Base-by-base conservation (phyloP, 2,797 vertebrate species). In the Cirrhinus mrigala region DNA sequence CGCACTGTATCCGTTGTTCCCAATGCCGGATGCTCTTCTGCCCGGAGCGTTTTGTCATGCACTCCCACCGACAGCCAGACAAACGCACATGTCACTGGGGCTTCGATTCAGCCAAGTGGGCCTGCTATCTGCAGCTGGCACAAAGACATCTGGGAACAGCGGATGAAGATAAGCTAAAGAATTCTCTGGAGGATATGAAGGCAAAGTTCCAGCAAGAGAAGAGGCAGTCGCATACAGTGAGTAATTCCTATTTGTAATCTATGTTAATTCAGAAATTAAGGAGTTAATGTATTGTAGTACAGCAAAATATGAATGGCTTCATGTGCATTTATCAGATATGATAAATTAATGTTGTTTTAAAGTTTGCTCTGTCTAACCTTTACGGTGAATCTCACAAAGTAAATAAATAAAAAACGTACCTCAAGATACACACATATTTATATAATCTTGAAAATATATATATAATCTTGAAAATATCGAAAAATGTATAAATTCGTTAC, bases 81-180 rank as follows among this genome's bases (percentile, higher is more conserved):
- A 99, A 99, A 95, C 96, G 98, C 92, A 99, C 98, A 90, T 99
- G 98, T 92, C 98, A 99, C 92, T 99, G 98, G 98, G 98, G 98
- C 62, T 99, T 99, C 91, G 98, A 99, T 88, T 99, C 98, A 0
- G 97, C 97, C 92, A 99, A 98, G 92, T 99, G 98, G 98, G 97
- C 97, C 88, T 98, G 97, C 93, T 99, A 99, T 93, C 95, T 99
- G 91, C 98, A 98, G 73, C 96, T 99, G 54, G 97, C 96, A 92
- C 96, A 97, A 91, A 98, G 98, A 94, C 97, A 98, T 93, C 88
- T 96, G 73, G 97, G 96, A 75, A 96, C 95, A 0, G 91, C 95
- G 0, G 97, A 98, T 84, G 98, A 98, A 91, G 94, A 93, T 88
- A 95, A 96, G 81, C 93, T 98, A 90, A 97, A 97, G 89, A 95